Evolutionary conservation across 1,140 invertebrate genomes (phyloP), one percentile per base, ranked within the genome.

Genomic region (Drosophila sucinea): DNA sequence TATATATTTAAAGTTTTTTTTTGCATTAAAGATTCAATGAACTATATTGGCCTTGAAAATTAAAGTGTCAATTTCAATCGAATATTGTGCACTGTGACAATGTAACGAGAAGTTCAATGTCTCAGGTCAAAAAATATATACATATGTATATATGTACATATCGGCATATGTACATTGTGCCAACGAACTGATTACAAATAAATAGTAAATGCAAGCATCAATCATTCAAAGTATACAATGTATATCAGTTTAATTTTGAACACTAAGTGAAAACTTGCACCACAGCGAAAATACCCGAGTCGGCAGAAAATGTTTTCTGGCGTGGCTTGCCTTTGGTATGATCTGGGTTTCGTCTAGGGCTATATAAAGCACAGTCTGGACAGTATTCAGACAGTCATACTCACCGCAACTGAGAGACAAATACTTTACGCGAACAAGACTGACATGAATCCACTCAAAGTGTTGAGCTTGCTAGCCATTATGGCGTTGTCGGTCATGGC

Each of bases 391-490:
- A 6, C 77, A 85, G 81, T 85, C 80, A 70, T 75, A 82, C 79
- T 82, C 80, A 70, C 17, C 47, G 60, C 44, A 51, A 65, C 60
- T 58, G 17, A 66, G 60, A 60, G 47, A 64, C 25, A 44, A 38
- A 5, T 23, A 32, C 56, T 57, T 11, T 29, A 29, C 27, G 33
- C 4, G 10, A 71, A 8, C 7, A 44, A 2, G 60, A 72, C 32
- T 40, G 64, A 27, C 41, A 90, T 90, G 87, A 90, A 90, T 66
- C 80, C 87, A 44, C 67, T 90, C 63, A 73, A 70, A 77, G 79
- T 77, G 40, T 44, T 90, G 23, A 90, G 87, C 77, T 60, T 90
- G 17, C 11, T 90, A 73, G 87, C 80, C 32, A 54, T 70, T 33
- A 32, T 91, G 73, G 81, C 83, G 8, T 63, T 76, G 5, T 70